Base-by-base conservation (phyloP, 2,888 invertebrate genomes). In the Oxyscelio sp. region DNA sequence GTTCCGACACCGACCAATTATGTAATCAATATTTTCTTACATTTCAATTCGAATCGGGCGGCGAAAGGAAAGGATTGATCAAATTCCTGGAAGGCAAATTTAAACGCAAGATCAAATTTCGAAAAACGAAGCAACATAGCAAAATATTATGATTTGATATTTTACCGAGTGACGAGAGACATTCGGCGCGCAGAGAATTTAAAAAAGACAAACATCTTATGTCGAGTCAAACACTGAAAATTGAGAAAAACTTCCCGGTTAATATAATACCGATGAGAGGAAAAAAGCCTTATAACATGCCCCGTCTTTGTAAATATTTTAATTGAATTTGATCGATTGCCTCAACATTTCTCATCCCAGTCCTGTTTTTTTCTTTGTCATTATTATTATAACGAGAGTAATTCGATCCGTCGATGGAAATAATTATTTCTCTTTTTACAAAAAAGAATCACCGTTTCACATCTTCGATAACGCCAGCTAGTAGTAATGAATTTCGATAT, bases 141-240 rank as follows among this genome's bases (percentile, higher is more conserved):
- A 70, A 70, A 63, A 61, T 68, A 52, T 68, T 77, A 77, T 77
- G 59, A 77, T 61, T 68, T 68, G 68, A 68, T 59, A 52, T 75
- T 56, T 27, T 31, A 45, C 43, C 27, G 63, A 48, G 31, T 58
- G 58, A 48, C 22, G 34, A 50, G 45, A 70, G 17, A 11, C 21
- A 45, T 71, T 50, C 59, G 21, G 34, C 52, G 27, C 27, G 27
- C 27, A 17, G 50, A 24, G 31, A 75, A 75, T 45, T 58, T 34
- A 11, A 50, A 38, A 61, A 50, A 31, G 48, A 56, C 65, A 74
- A 74, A 61, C 50, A 40, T 45, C 45, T 58, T 70, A 48, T 4
- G 9, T 11, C 21, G 21, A 31, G 19, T 45, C 27, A 19, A 58
- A 68, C 19, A 22, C 59, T 58, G 22, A 27, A 50, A 59, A 70